Evolutionary conservation across 2,113 vertebrate genomes (phyloP).

Genomic region (Lampris megalopsis): DNA sequence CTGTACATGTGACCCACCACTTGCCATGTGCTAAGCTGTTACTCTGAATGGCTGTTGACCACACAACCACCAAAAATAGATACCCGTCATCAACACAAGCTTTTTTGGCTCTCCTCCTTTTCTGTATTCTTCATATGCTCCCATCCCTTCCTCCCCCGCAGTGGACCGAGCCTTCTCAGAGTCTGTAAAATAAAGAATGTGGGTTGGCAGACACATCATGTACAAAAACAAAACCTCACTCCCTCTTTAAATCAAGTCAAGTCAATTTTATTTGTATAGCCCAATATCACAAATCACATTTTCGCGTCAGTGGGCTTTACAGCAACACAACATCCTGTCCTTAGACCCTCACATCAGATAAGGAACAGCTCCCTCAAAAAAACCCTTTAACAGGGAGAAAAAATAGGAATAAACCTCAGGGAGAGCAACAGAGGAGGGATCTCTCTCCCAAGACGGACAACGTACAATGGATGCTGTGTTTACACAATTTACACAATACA

Average conservation of each 20-base stretch:
- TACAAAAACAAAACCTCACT: constrained; percentile 5
- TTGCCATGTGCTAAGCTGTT: constrained; percentile 29
- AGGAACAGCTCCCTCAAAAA: no score
- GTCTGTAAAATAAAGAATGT: background rate
- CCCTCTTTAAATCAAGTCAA: background rate
- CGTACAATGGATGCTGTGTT: no score
- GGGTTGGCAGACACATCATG: constrained; percentile 19
- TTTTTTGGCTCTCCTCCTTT: constrained; percentile 25
- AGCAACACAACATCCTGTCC: no score
- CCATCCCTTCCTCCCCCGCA: background rate
- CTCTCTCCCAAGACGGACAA: no score
- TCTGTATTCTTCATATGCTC: constrained; percentile 2
- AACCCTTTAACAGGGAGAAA: no score
- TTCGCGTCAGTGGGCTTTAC: no score
- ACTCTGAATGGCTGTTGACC: background rate
- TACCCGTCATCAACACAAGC: constrained; percentile 9
- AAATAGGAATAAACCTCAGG: no score
- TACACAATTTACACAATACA: no score
- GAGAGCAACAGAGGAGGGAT: no score
- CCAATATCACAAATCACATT: no score
- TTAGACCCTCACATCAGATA: no score
- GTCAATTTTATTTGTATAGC: no score
- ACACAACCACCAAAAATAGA: constrained; percentile 13
- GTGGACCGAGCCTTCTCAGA: background rate
- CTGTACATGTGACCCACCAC: constrained; percentile 53